Conservation (phyloP, 2,113 vertebrate species). For the Heptranchias perlo region DNA sequence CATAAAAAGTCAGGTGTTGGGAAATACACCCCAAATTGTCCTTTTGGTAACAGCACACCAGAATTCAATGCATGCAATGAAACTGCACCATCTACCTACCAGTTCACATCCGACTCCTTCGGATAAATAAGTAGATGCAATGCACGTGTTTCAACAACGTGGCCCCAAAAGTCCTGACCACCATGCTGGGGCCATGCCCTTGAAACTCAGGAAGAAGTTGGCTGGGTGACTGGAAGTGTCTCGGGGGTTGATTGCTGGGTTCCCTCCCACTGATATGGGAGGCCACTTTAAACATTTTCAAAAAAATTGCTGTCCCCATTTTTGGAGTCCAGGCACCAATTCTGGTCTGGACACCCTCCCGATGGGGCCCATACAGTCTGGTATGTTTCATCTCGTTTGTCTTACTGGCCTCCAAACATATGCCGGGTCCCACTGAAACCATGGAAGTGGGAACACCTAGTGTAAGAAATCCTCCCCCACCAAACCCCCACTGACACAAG, state of each 20-base stretch:
- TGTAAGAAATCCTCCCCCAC: too few species aligned
- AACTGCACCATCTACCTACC: not conserved
- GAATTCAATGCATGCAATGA: not conserved
- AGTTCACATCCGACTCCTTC: not conserved
- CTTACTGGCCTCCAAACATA: not conserved
- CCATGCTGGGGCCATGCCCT: not conserved
- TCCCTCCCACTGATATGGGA: too few species aligned
- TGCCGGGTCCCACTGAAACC: not conserved
- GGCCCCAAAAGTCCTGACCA: too few species aligned
- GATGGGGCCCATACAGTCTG: not conserved
- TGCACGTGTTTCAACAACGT: not conserved
- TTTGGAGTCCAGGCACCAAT: not conserved
- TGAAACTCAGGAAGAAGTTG: not conserved
- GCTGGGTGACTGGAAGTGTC: too few species aligned
- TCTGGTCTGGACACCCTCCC: not conserved
- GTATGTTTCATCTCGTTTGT: not conserved
- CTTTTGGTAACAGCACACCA: not conserved
- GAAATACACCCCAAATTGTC: not conserved
- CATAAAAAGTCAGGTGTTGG: not conserved
- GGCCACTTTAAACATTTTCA: not conserved
- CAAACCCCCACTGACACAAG: not conserved
- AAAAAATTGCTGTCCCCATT: not conserved
- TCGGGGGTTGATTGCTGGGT: too few species aligned
- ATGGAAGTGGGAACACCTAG: not conserved
- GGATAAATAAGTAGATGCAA: not conserved